A percentile compares a stretch with the other conserved stretches of the same genome.
phyloP scores from a whole-genome alignment of 2,797 vertebrate genomes.

The Gobio occitaniae region DNA sequence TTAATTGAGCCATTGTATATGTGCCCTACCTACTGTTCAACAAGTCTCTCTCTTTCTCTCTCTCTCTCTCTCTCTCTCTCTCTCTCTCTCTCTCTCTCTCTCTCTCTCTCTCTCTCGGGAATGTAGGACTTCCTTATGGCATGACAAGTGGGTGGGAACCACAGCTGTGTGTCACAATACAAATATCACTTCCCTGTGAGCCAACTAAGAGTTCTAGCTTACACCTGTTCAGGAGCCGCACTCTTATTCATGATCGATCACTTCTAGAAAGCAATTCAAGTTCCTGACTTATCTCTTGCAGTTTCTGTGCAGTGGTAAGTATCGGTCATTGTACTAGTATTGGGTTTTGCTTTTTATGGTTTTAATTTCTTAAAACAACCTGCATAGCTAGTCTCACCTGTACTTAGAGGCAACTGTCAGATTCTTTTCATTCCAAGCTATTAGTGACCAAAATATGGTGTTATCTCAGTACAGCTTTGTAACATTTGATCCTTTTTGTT shows the following conservation, averaged over 20 bases:
- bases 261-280: slow-evolving; percentile 1
- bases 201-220: neutral
- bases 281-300: neutral
- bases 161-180: slow-evolving; percentile 36
- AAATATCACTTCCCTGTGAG: slow-evolving; percentile 45
- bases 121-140: slow-evolving; percentile 72
- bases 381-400: slow-evolving; percentile 15
- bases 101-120: slow-evolving; percentile 51
- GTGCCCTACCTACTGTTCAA: slow-evolving; percentile 30
- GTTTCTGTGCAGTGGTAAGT: slow-evolving; percentile 47
- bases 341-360: neutral
- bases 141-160: slow-evolving; percentile 62
- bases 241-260: neutral
- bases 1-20: slow-evolving; percentile 34
- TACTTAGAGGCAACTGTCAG: neutral
- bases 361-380: neutral
- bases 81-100: slow-evolving; percentile 32
- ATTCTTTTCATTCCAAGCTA: neutral
- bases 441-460: neutral
- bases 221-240: slow-evolving; percentile 28
- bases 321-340: neutral
- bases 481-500: neutral
- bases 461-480: neutral
- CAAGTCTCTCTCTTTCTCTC: neutral
- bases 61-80: slow-evolving; percentile 5